Base-by-base conservation (phyloP, 2,888 invertebrate species). In the Aspidiotus destructor region DNA sequence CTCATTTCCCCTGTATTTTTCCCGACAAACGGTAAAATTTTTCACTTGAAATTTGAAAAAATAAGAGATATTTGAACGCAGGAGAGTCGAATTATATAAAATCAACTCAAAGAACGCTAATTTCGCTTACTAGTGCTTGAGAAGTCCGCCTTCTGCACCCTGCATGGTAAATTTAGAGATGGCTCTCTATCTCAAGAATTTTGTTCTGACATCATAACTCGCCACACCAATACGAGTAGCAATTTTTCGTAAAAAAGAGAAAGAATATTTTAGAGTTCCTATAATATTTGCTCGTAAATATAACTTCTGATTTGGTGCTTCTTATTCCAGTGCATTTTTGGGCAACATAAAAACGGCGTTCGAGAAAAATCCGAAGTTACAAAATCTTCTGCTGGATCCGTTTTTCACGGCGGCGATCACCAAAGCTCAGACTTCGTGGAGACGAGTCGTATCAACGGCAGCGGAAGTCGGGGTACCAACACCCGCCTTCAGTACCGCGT, bases 261-360 rank as follows among this genome's bases (percentile, higher is more conserved):
- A 57, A 17, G 57, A 3, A 13, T 3, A 52, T 52, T 52, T 52
- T n/a, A 52, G 1, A 52, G 5, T n/a, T n/a, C 13, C 2, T 5
- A n/a, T 52, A 3, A 52, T n/a, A n/a, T 3, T 15, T 16, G n/a
- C 55, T 52, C 28, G 10, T 17, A 41, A 28, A 3, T 5, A 28
- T 68, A 57, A 69, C 28, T 11, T 17, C n/a, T 8, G 7, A 7
- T 68, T 28, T 9, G 61, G 2, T 28, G 28, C 2, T 28, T 57
- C 41, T 63, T 67, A 42, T 77, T 77, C 48, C 75, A 87, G 91
- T 76, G 87, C 83, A 11, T 94, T 95, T 77, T 80, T 95, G 73
- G 92, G 91, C 42, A 89, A 92, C 77, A 94, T 95, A 74, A 93
- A 98, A 81, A 83, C 85, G 15, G 98, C 99, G 0, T 99, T 91